Conservation (phyloP, 2,797 vertebrate species). For the Chromobotia macracanthus region DNA sequence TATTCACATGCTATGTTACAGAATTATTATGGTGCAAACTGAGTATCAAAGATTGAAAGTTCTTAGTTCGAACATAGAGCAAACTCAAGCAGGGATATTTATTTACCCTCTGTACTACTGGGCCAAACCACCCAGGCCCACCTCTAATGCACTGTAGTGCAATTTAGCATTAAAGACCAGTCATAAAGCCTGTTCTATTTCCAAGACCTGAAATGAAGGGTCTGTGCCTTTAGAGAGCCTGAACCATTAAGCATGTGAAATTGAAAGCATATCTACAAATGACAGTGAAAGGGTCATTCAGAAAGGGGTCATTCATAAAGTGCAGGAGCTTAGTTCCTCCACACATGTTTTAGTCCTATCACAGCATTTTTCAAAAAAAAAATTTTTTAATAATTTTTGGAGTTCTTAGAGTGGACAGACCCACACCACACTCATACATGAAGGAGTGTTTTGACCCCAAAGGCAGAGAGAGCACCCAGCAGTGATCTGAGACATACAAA, state of each 20-base stretch:
- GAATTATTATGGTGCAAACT: not conserved
- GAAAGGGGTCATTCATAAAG: no score
- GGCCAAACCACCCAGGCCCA: no score
- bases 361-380: no score
- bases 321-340: slow-evolving; percentile 32
- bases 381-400: slow-evolving; percentile 63
- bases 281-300: not conserved
- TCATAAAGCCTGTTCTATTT: slow-evolving; percentile 12
- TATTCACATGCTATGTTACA: not conserved
- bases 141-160: slow-evolving; percentile 19
- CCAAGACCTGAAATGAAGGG: not conserved
- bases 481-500: slow-evolving; percentile 70
- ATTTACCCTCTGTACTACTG: not conserved
- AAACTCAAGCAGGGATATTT: not conserved
- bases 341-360: slow-evolving; percentile 60
- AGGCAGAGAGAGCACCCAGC: slow-evolving; percentile 60
- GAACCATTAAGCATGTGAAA: slow-evolving; percentile 15
- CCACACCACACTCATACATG: slow-evolving; percentile 56
- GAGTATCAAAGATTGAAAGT: not conserved
- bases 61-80: not conserved
- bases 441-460: slow-evolving; percentile 62
- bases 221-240: not conserved
- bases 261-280: slow-evolving; percentile 29
- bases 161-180: not conserved
- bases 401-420: slow-evolving; percentile 58